Evolutionary conservation across 2,797 vertebrate species (phyloP).

Genomic region (Allobates femoralis): DNA sequence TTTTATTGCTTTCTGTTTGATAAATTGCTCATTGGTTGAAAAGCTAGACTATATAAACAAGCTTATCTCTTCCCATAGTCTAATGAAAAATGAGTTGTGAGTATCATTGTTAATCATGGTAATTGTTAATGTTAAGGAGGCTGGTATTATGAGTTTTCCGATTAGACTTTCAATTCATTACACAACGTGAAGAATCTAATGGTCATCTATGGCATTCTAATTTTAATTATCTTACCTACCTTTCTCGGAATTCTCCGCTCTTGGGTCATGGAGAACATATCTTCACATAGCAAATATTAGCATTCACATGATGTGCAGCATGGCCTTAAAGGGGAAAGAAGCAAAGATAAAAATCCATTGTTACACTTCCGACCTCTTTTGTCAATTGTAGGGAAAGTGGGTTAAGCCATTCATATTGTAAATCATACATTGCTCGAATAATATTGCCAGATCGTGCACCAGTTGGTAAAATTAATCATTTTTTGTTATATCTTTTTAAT

Average conservation of each 20-base stretch:
- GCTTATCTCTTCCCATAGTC: constrained; percentile 87
- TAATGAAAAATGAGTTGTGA: constrained; percentile 91
- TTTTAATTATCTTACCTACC: constrained; percentile 73
- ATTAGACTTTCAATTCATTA: constrained; percentile 86
- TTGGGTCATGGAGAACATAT: constrained; percentile 64
- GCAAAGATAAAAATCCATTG: not conserved
- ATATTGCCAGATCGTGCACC: too few species aligned
- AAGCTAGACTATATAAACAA: constrained; percentile 90
- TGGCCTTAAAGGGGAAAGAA: constrained; percentile 47
- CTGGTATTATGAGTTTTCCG: constrained; percentile 82
- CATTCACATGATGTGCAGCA: constrained; percentile 51
- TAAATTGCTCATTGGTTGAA: constrained; percentile 87
- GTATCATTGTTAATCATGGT: constrained; percentile 94
- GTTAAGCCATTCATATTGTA: not conserved
- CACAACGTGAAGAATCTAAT: constrained; percentile 74
- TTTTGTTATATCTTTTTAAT: too few species aligned
- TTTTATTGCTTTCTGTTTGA: constrained; percentile 80
- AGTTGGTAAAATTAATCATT: too few species aligned
- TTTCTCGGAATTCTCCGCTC: constrained; percentile 63
- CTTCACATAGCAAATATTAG: constrained; percentile 54
- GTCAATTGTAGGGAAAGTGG: not conserved
- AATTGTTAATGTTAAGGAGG: constrained; percentile 92
- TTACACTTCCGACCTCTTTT: not conserved
- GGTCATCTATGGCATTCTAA: constrained; percentile 70
- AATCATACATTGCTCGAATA: too few species aligned